Evolutionary conservation across 1,140 invertebrate species (phyloP).

Genomic region (Saccostrea glomerata): DNA sequence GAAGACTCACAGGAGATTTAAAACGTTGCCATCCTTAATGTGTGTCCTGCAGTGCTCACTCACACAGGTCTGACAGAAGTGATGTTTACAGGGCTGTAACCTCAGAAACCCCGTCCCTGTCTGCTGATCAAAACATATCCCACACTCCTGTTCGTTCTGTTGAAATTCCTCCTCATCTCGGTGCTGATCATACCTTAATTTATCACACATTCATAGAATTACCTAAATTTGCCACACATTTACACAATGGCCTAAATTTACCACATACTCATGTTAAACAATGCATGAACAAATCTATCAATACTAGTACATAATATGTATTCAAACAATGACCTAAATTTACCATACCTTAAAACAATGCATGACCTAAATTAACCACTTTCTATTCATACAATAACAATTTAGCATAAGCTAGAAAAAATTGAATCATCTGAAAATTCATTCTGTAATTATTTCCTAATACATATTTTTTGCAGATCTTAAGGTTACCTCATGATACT

Average conservation of each 20-base stretch:
- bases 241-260: background rate
- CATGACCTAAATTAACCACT: too few species aligned
- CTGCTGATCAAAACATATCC: conserved; percentile 66
- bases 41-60: conserved; percentile 62
- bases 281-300: too few species aligned
- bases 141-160: conserved; percentile 63
- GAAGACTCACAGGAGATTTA: conserved; percentile 59
- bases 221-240: background rate
- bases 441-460: too few species aligned
- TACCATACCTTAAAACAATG: too few species aligned
- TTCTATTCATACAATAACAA: too few species aligned
- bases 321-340: too few species aligned
- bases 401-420: too few species aligned
- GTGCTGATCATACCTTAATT: conserved; percentile 60
- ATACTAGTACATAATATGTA: too few species aligned
- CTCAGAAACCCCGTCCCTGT: conserved; percentile 62
- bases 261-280: too few species aligned
- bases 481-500: conserved; percentile 53
- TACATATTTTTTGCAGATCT: too few species aligned
- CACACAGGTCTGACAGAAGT: conserved; percentile 67
- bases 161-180: conserved; percentile 59
- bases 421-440: too few species aligned
- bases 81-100: conserved; percentile 63
- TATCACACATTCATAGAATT: too few species aligned
- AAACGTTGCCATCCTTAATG: conserved; percentile 67